Evolutionary conservation across 2,797 vertebrate species (phyloP), one percentile per base, ranked within the genome.

Genomic region (Huso huso): DNA sequence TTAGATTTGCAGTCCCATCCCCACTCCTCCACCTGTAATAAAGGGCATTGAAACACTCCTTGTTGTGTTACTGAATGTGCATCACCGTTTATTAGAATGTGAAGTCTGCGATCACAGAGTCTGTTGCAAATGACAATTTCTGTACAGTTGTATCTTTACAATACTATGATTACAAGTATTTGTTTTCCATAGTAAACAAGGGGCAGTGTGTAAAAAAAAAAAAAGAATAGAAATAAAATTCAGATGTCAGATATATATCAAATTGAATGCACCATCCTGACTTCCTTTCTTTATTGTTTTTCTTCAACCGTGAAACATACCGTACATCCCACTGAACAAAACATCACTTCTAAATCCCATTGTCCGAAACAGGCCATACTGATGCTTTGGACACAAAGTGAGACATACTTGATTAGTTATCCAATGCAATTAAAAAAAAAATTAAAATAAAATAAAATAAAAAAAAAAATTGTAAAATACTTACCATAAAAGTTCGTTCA

Each of bases 71-170:
- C 84, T 69, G 86, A 89, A 86, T 89, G 92, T 88, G 89, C 88
- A 90, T 95, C 84, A 89, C 88, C 89, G 75, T 96, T 96, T 98
- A 97, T 97, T 97, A 86, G 91, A 91, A 82, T 93, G 93, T 88
- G 91, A 92, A 93, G 81, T 91, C 86, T 92, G 89, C 91, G 89
- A 89, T 78, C 90, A 89, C 88, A 94, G 92, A 90, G 85, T 88
- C 79, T 77, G 83, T 83, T 75, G 82, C 81, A 81, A 86, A 89
- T 86, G 86, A 85, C 79, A 61, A 72, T 77, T 86, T 82, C 83
- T 92, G 84, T 79, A 86, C 84, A 91, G 87, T 89, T 86, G 88
- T 85, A 78, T 79, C 81, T 82, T 87, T 85, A 83, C 83, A 90
- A 93, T 89, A 84, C 80, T 82, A 88, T 88, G 86, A 85, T 87